phyloP scores from a whole-genome alignment of 2,888 invertebrate species.

The Plutella xylostella region DNA sequence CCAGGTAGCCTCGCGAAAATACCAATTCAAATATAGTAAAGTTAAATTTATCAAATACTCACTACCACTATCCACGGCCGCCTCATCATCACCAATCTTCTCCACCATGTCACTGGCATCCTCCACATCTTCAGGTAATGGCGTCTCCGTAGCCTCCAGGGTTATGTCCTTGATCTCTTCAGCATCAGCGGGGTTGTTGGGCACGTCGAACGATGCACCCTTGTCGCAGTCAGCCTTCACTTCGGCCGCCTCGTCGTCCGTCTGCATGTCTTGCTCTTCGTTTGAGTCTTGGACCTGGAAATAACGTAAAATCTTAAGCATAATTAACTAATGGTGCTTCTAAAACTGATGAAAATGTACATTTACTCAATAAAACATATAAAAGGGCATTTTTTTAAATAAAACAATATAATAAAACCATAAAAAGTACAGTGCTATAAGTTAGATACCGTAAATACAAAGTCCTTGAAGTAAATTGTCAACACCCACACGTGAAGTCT shows the following conservation, averaged over 20 bases:
- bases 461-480: no score
- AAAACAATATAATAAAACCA: no score
- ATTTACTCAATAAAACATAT: no score
- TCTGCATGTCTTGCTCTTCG: slow-evolving; percentile 45
- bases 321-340: no score
- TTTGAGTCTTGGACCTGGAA: slow-evolving; percentile 37
- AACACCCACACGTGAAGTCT: no score
- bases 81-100: slow-evolving; percentile 20
- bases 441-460: no score
- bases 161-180: slow-evolving; percentile 16
- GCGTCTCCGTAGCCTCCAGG: slow-evolving; percentile 10
- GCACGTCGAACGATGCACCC: slow-evolving; percentile 8
- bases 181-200: not conserved
- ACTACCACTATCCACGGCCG: slow-evolving; percentile 23
- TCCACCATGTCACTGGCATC: slow-evolving; percentile 16
- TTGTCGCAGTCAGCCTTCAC: slow-evolving; percentile 33
- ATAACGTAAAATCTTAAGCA: no score
- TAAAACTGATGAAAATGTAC: no score
- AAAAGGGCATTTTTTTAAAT: no score
- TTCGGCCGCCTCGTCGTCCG: slow-evolving; percentile 37
- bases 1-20: no score
- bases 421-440: no score
- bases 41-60: slow-evolving; percentile 8
- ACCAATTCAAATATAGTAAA: not conserved
- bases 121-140: not conserved